Conservation (phyloP, 2,888 invertebrate genomes). For the Phania funesta region DNA sequence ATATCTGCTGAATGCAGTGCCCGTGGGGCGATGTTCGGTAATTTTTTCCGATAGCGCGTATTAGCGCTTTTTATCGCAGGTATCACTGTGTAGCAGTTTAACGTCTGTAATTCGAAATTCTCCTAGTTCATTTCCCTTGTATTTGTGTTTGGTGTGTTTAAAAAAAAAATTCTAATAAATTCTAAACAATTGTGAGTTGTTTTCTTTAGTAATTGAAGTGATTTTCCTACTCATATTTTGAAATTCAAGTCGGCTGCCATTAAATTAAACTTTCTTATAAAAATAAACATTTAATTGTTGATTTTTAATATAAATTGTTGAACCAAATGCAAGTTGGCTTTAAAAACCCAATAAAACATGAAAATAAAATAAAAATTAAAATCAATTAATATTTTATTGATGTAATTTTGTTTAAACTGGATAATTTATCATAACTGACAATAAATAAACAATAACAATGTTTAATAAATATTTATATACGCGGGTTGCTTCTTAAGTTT, state of each 20-base stretch:
- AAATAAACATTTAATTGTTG: slow-evolving; percentile 28
- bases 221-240: not conserved
- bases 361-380: slow-evolving; percentile 26
- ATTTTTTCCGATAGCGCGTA: too few relatives aligned
- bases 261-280: slow-evolving; percentile 26
- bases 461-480: too few relatives aligned
- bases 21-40: too few relatives aligned
- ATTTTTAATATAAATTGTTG: not conserved
- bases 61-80: too few relatives aligned
- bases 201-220: not conserved
- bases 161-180: too few relatives aligned
- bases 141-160: too few relatives aligned
- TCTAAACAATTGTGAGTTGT: not conserved
- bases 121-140: too few relatives aligned
- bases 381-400: slow-evolving; percentile 51
- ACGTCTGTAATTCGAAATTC: too few relatives aligned
- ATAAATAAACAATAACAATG: not conserved
- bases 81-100: too few relatives aligned
- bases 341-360: not conserved
- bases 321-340: not conserved
- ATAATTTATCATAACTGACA: slow-evolving; percentile 50
- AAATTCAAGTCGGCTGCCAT: not conserved
- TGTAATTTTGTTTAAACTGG: slow-evolving; percentile 44
- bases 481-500: too few relatives aligned
- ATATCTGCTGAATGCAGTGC: too few relatives aligned